Conservation (phyloP, 30 jellyfish, hydroid and myxozoan species). For the Nemopilema nomurai region DNA sequence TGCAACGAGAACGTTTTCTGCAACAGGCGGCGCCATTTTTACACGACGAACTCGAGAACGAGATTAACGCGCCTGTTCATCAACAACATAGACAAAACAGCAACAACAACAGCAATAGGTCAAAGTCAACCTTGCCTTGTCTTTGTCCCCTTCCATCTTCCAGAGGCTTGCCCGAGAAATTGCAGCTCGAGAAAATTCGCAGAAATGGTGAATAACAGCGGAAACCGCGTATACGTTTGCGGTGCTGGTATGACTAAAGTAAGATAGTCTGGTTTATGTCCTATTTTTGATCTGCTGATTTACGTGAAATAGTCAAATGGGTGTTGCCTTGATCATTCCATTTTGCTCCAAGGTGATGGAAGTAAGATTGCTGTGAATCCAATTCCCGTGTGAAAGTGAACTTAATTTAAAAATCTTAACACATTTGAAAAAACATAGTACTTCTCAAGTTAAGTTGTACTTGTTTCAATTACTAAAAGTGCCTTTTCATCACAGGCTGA, state of each 20-base stretch:
- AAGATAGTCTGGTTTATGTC: too few species aligned
- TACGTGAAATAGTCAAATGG: too few species aligned
- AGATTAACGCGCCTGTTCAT: not conserved
- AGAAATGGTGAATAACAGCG: conserved; percentile 23
- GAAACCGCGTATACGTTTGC: conserved; percentile 79
- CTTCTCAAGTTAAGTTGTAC: too few species aligned
- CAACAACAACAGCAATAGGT: conserved; percentile 2
- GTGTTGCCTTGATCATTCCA: too few species aligned
- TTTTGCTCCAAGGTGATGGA: too few species aligned
- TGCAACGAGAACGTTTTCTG: conserved; percentile 67
- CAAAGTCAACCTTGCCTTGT: not conserved
- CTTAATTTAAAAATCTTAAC: too few species aligned
- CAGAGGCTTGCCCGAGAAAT: not conserved
- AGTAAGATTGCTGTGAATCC: too few species aligned
- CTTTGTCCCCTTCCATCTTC: not conserved
- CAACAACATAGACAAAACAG: too few species aligned
- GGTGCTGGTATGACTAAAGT: conserved; percentile 99
- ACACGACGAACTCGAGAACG: not conserved
- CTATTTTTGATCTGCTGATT: not conserved
- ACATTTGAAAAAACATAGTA: too few species aligned
- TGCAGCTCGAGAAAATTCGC: not conserved
- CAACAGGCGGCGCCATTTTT: conserved; percentile 29
- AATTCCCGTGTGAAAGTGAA: too few species aligned
- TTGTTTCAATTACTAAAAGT: too few species aligned
- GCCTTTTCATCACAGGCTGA: too few species aligned